Conservation (phyloP, 2,888 invertebrate genomes). For the Pristionchus exspectatus region DNA sequence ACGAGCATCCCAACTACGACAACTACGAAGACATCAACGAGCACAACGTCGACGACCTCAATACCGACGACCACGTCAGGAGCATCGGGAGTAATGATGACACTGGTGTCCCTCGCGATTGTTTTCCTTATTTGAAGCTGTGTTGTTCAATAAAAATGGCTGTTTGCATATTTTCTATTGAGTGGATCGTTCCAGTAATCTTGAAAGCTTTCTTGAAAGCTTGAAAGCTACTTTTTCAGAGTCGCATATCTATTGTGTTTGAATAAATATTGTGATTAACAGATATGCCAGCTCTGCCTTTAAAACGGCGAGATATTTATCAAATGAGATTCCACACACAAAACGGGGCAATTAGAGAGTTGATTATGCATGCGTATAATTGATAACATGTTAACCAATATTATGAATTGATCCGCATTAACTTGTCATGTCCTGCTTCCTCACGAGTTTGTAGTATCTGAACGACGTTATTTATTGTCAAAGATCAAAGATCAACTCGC, state of each 20-base stretch:
- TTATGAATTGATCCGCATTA: neutral
- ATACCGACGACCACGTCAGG: neutral
- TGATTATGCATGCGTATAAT: neutral
- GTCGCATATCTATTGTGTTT: no score
- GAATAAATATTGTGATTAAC: no score
- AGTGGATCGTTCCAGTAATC: no score
- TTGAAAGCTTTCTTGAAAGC: no score
- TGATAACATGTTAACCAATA: neutral
- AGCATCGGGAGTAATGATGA: neutral
- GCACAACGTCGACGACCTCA: neutral
- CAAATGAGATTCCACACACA: neutral
- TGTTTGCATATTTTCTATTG: no score
- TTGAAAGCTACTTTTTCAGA: no score
- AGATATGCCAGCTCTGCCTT: no score
- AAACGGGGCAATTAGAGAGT: neutral
- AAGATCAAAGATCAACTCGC: constrained; percentile 52
- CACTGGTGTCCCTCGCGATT: no score
- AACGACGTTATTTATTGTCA: neutral
- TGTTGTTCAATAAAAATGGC: no score
- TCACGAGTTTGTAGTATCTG: constrained; percentile 67
- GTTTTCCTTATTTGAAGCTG: no score
- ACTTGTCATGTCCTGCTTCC: constrained; percentile 66
- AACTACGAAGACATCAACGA: neutral
- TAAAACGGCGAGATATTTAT: neutral
- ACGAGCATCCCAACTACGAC: neutral